A percentile compares a stretch with the other conserved stretches of the same genome.
Conservation (phyloP, 2,888 invertebrate genomes). For the Myopa testacea region DNA sequence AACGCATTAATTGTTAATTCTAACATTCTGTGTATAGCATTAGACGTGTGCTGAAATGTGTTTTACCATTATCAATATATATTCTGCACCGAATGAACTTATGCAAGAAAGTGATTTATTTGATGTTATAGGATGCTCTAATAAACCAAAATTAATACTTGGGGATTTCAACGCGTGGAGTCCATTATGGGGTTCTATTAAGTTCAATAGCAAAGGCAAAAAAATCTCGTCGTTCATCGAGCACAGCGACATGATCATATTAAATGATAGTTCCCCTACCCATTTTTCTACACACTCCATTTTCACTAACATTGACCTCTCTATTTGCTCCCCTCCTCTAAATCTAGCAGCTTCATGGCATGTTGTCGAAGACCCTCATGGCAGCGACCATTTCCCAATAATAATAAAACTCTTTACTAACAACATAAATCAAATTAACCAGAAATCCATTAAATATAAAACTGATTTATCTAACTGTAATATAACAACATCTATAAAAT, state of each 20-base stretch:
- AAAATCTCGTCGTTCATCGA: not conserved
- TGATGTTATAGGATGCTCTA: not conserved
- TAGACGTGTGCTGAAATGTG: not conserved
- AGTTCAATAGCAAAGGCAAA: conserved; percentile 9
- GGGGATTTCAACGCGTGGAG: conserved; percentile 28
- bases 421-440: too few species aligned
- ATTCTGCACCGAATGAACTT: not conserved
- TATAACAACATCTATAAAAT: too few species aligned
- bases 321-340: not conserved
- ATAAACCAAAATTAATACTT: not conserved
- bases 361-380: not conserved
- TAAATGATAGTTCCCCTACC: conserved; percentile 14
- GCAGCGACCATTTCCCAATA: conserved; percentile 24
- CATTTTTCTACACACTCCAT: conserved; percentile 23
- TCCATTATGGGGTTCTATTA: conserved; percentile 8
- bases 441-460: too few species aligned
- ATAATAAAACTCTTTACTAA: too few species aligned
- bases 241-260: not conserved
- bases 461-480: too few species aligned
- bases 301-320: conserved; percentile 14
- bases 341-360: not conserved
- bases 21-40: not conserved
- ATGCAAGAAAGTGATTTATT: not conserved
- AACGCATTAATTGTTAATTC: not conserved
- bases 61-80: not conserved